Percentiles rank a stretch among this genome's conserved stretches.
These are phyloP conservation scores for Amaurobius ferox DNA, from an alignment of 2,888 invertebrate species.

Conservation along the genomic window DNA sequence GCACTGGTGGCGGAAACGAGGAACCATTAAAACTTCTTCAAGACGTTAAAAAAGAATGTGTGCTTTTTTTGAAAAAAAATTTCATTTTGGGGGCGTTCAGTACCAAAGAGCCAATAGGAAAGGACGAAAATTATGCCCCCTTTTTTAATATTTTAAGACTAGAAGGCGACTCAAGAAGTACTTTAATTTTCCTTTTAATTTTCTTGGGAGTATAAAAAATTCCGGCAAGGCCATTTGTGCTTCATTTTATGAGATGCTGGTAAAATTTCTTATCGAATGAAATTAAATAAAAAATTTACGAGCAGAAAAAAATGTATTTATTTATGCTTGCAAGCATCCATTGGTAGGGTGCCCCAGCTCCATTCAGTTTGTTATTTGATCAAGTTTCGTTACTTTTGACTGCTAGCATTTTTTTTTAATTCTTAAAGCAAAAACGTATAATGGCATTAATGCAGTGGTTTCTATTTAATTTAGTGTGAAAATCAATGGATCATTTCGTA, in stretches of 20 bases:
- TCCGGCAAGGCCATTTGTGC: slow-evolving; percentile 38
- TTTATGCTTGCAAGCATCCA: slow-evolving; percentile 1
- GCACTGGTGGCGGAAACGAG: slow-evolving; percentile 52
- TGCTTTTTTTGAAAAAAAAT: slow-evolving; percentile 40
- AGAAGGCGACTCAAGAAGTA: slow-evolving; percentile 58
- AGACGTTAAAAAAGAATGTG: slow-evolving; percentile 49
- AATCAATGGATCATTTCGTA: not conserved
- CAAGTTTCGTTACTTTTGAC: not conserved
- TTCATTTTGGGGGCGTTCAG: slow-evolving; percentile 47
- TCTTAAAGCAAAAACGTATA: not conserved
- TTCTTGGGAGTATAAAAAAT: slow-evolving; percentile 54
- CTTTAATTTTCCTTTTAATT: slow-evolving; percentile 69
- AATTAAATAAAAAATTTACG: slow-evolving; percentile 42
- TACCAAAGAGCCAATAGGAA: slow-evolving; percentile 52
- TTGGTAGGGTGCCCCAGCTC: not conserved
- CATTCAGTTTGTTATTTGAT: not conserved
- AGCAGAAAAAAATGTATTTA: not conserved
- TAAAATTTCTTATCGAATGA: slow-evolving; percentile 56
- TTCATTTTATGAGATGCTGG: slow-evolving; percentile 56
- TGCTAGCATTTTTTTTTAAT: not conserved
- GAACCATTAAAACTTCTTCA: slow-evolving; percentile 68
- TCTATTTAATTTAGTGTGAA: not conserved
- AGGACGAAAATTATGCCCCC: slow-evolving; percentile 48
- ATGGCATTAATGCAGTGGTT: not conserved
- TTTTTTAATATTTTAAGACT: slow-evolving; percentile 69